Percentiles rank a stretch among this genome's conserved stretches.
Conservation (phyloP, 2,113 vertebrate species). For the Caretta caretta region DNA sequence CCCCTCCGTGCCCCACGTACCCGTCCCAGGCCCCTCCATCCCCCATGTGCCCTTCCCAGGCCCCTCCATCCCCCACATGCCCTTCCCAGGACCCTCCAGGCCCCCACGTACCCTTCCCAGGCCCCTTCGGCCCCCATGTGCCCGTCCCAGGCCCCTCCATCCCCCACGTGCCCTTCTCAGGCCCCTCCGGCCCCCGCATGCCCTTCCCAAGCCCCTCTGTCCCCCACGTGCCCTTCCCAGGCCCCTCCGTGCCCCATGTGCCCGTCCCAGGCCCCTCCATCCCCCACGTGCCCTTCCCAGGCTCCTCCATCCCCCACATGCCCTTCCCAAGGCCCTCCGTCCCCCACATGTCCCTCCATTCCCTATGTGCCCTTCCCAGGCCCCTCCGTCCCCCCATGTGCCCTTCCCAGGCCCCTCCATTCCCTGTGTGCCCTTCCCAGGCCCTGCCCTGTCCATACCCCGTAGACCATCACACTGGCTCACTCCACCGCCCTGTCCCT, state of each 20-base stretch:
- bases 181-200: too few relatives aligned
- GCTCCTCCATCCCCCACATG: neutral
- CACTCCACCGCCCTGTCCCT: neutral
- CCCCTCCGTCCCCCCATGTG: neutral
- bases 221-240: neutral
- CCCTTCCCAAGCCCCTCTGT: neutral
- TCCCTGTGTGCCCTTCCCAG: neutral
- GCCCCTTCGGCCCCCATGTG: too few relatives aligned
- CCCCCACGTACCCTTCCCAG: too few relatives aligned
- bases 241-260: neutral
- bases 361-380: neutral
- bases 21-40: too few relatives aligned
- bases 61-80: neutral
- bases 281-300: neutral
- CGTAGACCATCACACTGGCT: neutral
- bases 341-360: neutral
- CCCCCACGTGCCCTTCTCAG: too few relatives aligned
- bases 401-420: neutral
- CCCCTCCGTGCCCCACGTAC: too few relatives aligned
- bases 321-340: neutral
- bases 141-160: too few relatives aligned
- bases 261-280: neutral
- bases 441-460: neutral
- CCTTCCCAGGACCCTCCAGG: neutral
- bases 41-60: too few relatives aligned